Percentiles rank a stretch among this genome's conserved stretches.
These are phyloP conservation scores for Atopsyche davidsoni DNA, from an alignment of 1,140 invertebrate genomes.

Conservation along the genomic window DNA sequence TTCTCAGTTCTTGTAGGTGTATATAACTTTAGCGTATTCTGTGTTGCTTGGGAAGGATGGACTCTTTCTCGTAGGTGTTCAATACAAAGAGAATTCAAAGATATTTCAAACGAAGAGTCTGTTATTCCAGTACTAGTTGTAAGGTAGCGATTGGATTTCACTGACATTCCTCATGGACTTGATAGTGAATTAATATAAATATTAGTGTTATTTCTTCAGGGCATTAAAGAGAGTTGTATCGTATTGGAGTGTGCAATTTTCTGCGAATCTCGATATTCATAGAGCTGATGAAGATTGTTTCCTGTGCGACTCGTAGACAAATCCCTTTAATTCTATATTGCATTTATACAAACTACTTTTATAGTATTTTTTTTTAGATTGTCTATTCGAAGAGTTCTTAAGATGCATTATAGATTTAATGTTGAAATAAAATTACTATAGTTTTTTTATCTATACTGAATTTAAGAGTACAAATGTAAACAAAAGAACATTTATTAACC, in stretches of 20 bases:
- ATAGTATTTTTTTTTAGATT: too few relatives aligned
- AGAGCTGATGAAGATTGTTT: too few relatives aligned
- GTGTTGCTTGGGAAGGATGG: background rate
- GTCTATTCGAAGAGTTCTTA: background rate
- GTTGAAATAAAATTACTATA: constrained; percentile 3
- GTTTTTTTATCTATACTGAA: constrained; percentile 2
- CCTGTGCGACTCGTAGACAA: too few relatives aligned
- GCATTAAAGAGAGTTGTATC: constrained; percentile 19
- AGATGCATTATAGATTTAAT: background rate
- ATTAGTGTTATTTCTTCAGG: constrained; percentile 1
- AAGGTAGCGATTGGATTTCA: constrained; percentile 11
- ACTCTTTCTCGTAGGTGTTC: constrained; percentile 8
- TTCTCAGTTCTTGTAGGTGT: too few relatives aligned
- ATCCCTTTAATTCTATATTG: too few relatives aligned
- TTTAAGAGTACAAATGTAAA: constrained; percentile 26
- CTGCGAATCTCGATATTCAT: too few relatives aligned
- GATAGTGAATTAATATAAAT: constrained; percentile 4
- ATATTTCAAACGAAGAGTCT: too few relatives aligned
- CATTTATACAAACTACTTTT: too few relatives aligned
- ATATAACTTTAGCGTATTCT: too few relatives aligned
- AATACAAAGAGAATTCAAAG: too few relatives aligned
- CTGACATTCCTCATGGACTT: constrained; percentile 15
- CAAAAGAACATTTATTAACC: constrained; percentile 20
- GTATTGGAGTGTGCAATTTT: too few relatives aligned
- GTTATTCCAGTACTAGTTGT: background rate